Percentiles rank a stretch among this genome's conserved stretches.
phyloP scores from a whole-genome alignment of 2,113 vertebrate species.

The Mormoops blainvillei region DNA sequence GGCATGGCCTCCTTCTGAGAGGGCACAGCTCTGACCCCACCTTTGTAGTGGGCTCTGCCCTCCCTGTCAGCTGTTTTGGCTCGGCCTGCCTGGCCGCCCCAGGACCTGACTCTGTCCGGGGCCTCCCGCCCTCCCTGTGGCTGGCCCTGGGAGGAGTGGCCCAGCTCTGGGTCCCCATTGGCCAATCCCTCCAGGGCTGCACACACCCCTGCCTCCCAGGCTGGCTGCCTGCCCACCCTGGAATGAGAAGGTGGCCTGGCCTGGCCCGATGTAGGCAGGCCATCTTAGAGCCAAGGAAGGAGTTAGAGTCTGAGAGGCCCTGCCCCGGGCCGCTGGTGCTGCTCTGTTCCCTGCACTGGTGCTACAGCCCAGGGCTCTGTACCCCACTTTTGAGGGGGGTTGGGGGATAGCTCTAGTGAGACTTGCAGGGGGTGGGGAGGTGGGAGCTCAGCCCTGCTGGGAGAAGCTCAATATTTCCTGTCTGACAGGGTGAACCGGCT shows the following conservation, averaged over 20 bases:
- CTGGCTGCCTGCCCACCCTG: conserved; percentile 30
- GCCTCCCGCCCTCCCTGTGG: neutral
- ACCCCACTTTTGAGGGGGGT: neutral
- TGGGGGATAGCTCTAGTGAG: neutral
- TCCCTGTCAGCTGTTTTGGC: conserved; percentile 23
- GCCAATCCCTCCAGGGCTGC: neutral
- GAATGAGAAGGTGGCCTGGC: neutral
- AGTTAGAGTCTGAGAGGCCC: neutral
- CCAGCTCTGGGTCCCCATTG: conserved; percentile 6
- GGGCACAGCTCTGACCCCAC: neutral
- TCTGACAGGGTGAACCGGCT: neutral
- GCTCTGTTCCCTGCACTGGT: neutral
- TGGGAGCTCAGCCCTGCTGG: neutral
- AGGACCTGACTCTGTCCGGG: neutral
- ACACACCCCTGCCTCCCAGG: neutral
- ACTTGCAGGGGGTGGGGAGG: neutral
- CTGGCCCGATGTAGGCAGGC: neutral
- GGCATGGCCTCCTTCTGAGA: neutral
- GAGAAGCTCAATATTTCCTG: neutral
- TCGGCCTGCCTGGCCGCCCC: neutral
- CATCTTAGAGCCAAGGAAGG: neutral
- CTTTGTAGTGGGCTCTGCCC: neutral
- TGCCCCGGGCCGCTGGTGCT: neutral
- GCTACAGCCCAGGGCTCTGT: neutral
- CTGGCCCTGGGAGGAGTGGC: conserved; percentile 42